Evolutionary conservation across 1,140 invertebrate genomes (phyloP).

Genomic region (Drosophila serrata): DNA sequence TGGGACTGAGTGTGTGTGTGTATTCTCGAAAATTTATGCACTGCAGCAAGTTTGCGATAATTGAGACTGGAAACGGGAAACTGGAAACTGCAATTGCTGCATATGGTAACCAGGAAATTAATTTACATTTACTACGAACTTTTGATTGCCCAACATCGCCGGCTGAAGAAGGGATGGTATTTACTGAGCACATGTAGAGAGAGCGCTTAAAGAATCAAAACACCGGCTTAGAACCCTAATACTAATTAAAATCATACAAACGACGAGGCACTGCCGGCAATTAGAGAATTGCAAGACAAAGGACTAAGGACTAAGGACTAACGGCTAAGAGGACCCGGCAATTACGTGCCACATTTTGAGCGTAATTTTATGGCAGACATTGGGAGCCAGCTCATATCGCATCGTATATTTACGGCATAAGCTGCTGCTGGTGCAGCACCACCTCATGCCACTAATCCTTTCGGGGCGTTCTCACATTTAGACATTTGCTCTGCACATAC

Average conservation of each 20-base stretch:
- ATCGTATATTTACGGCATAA: slow-evolving; percentile 65
- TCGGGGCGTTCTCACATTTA: slow-evolving; percentile 20
- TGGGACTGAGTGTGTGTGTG: slow-evolving; percentile 25
- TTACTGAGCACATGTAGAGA: slow-evolving; percentile 24
- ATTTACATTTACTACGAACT: slow-evolving; percentile 53
- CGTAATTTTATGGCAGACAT: slow-evolving; percentile 68
- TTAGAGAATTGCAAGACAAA: slow-evolving; percentile 44
- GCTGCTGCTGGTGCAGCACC: slow-evolving; percentile 42
- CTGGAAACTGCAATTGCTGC: slow-evolving; percentile 52
- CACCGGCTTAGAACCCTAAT: slow-evolving; percentile 52
- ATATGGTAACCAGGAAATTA: slow-evolving; percentile 58
- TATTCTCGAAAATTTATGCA: slow-evolving; percentile 68
- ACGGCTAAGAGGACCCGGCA: slow-evolving; percentile 42
- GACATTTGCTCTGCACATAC: slow-evolving; percentile 39
- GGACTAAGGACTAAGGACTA: slow-evolving; percentile 6
- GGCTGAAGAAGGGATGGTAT: slow-evolving; percentile 8
- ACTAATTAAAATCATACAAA: slow-evolving; percentile 69
- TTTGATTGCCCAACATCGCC: slow-evolving; percentile 53
- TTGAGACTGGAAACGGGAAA: slow-evolving; percentile 52
- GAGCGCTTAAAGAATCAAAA: slow-evolving; percentile 56
- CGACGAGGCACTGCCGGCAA: slow-evolving; percentile 52
- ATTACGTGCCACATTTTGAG: slow-evolving; percentile 75
- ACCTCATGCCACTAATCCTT: slow-evolving; percentile 59
- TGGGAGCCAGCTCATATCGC: slow-evolving; percentile 50
- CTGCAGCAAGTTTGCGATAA: slow-evolving; percentile 67